Percentiles rank a stretch among this genome's conserved stretches.
Conservation (phyloP, 1,140 invertebrate genomes). For the Bombus confusus region DNA sequence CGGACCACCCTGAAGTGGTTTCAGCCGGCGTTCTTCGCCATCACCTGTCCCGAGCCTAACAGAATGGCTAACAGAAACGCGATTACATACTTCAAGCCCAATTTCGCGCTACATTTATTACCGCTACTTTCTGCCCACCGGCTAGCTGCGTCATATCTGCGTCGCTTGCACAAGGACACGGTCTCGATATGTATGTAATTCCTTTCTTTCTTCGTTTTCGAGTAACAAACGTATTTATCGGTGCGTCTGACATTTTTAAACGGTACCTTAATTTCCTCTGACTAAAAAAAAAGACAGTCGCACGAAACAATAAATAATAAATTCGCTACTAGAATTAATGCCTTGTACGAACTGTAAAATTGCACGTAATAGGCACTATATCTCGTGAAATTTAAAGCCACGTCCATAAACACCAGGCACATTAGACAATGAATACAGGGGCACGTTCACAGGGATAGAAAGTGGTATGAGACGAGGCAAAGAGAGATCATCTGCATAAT, state of each 20-base stretch:
- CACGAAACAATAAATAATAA: neutral
- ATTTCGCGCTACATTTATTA: conserved; percentile 9
- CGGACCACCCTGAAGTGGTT: conserved; percentile 73
- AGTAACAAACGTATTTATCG: no score
- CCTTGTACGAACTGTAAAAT: neutral
- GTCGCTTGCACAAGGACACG: no score
- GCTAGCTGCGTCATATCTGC: no score
- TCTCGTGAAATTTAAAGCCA: neutral
- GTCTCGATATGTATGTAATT: neutral
- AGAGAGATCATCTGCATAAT: conserved; percentile 42
- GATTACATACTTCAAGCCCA: conserved; percentile 34
- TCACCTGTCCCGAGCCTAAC: conserved; percentile 36
- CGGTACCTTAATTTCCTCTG: no score
- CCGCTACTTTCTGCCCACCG: neutral
- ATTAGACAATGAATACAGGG: conserved; percentile 19
- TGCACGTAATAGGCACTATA: no score
- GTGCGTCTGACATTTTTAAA: no score
- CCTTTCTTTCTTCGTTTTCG: neutral
- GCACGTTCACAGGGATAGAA: neutral
- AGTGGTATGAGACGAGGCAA: neutral
- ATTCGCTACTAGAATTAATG: neutral
- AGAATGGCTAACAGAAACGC: conserved; percentile 28
- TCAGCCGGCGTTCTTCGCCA: conserved; percentile 46
- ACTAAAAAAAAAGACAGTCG: neutral
- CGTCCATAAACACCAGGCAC: neutral